Conservation (phyloP, 2,797 vertebrate genomes). For the Sitta carolinensis region DNA sequence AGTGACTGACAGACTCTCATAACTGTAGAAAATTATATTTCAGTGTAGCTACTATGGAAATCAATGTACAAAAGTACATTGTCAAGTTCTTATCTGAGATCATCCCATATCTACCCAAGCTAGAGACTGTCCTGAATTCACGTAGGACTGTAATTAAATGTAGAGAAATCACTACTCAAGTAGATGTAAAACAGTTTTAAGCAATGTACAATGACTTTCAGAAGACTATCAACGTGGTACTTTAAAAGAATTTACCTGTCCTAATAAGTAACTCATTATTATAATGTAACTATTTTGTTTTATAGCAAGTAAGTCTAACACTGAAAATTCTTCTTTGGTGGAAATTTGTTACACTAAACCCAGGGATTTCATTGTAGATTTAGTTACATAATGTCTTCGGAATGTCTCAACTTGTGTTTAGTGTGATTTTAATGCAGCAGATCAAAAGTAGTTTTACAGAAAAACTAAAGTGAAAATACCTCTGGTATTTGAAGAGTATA, state of each 20-base stretch:
- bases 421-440: not conserved
- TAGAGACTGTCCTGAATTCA: not conserved
- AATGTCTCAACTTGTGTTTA: constrained; percentile 14
- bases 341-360: not conserved
- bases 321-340: not conserved
- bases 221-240: not conserved
- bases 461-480: not conserved
- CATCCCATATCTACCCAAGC: not conserved
- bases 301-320: not conserved
- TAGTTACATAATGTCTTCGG: not conserved
- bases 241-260: not conserved
- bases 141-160: not conserved
- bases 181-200: not conserved
- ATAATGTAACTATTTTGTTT: constrained; percentile 1
- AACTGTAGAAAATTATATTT: not conserved
- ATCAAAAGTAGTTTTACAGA: constrained; percentile 3
- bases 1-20: not conserved
- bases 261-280: not conserved
- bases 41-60: not conserved
- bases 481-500: not conserved
- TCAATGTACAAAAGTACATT: not conserved
- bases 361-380: not conserved
- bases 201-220: not conserved
- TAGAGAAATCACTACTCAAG: not conserved
- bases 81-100: not conserved